phyloP scores from a whole-genome alignment of 2,113 vertebrate species.

The Dolichallabes microphthalmus region DNA sequence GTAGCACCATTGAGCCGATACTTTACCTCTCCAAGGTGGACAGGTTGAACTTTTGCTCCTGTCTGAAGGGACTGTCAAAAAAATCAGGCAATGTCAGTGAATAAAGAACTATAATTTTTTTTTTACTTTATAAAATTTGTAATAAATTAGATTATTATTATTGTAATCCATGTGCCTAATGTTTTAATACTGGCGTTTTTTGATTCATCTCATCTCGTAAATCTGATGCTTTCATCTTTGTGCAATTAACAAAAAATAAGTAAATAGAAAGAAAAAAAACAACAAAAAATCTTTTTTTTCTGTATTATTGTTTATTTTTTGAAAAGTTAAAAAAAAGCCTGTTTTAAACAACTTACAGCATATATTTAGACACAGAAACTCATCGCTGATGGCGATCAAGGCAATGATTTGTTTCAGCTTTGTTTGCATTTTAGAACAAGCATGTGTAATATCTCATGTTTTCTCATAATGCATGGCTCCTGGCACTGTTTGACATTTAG shows the following conservation, averaged over 20 bases:
- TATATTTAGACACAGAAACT: neutral
- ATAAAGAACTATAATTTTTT: neutral
- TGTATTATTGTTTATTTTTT: neutral
- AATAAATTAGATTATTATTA: neutral
- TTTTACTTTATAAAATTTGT: neutral
- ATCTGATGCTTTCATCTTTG: neutral
- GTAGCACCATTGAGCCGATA: conserved; percentile 73
- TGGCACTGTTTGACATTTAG: neutral
- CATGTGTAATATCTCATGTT: neutral
- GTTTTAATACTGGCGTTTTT: neutral
- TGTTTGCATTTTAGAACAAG: neutral
- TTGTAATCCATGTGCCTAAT: neutral
- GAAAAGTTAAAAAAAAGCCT: neutral
- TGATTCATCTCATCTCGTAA: neutral
- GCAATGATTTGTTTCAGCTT: neutral
- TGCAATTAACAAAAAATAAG: neutral
- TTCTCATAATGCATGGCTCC: neutral
- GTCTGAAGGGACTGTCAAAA: conserved; percentile 28
- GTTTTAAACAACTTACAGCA: neutral
- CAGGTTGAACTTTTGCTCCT: conserved; percentile 33
- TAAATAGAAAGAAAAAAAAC: no score
- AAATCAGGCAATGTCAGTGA: conserved; percentile 14
- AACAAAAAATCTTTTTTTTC: neutral
- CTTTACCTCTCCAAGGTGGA: conserved; percentile 72
- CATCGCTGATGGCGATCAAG: no score